Evolutionary conservation across 2,797 vertebrate species (phyloP), one percentile per base, ranked within the genome.

Genomic region (Smutsia temminckii): DNA sequence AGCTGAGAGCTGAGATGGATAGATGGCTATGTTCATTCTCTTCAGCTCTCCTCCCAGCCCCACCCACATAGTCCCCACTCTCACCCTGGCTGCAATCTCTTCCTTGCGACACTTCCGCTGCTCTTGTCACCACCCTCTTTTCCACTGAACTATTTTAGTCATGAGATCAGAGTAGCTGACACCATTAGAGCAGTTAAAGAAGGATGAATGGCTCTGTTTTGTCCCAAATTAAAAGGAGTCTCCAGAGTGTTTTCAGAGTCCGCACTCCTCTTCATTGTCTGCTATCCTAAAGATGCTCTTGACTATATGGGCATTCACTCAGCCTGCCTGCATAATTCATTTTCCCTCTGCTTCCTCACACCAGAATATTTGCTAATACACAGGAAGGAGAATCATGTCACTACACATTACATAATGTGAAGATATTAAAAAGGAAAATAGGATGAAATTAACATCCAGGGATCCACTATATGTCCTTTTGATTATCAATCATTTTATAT

Each of bases 401-500:
- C 4, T 61, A 75, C 72, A 21, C 46, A 20, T 84, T 59, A 84
- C 21, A 74, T 74, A 42, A 46, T 23, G 1, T 89, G 42, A 11
- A 63, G 40, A 55, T 3, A 51, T 23, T 46, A 57, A 84, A 72
- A 74, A 57, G 64, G 51, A 79, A 86, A 74, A 74, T n/a, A 95
- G 64, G 27, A 42, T 72, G 53, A 89, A 84, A 90, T 91, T 55
- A 91, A 64, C 23, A 93, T 71, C 25, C 63, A 59, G 2, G 63
- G 27, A 53, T 69, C 14, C 8, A 69, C 16, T 71, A 55, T 40
- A 27, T 89, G 29, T 68, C 42, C 72, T 93, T 72, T 79, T 96
- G 96, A 91, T 95, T 95, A 86, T 69, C 81, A 93, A 53, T 51
- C 53, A 12, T 93, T 98, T 97, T 94, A 94, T 96, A 77, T 94